Base-by-base conservation (phyloP, 2,888 invertebrate genomes). In the Cylindroiulus punctatus region DNA sequence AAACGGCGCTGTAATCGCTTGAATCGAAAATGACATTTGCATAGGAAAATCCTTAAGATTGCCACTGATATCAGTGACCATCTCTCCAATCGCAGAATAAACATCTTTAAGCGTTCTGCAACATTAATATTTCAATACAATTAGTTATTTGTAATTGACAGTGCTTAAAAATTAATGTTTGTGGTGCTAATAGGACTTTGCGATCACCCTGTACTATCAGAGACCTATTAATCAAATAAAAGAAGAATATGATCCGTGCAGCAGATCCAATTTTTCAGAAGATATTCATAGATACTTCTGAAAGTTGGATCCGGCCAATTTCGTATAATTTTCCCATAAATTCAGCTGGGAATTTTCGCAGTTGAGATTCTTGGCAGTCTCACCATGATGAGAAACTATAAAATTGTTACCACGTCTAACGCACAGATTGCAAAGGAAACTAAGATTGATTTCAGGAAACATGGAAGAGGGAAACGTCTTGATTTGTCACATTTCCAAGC, bases 381-480 rank as follows among this genome's bases (percentile, higher is more conserved):
- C 65, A 65, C 65, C 65, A 65, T 65, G 65, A 26, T 65, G 65
- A 26, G 65, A 57, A 57, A 57, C 57, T 57, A 57, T 57, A 57
- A 57, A 57, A 57, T 57, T 57, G 57, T 57, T 57, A 57, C n/a
- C n/a, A 57, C 57, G 8, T 57, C 57, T n/a, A 57, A 57, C 17
- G 19, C n/a, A 65, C 26, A 26, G n/a, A 65, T 65, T 65, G 22
- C 22, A 26, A 26, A 65, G 26, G 26, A 65, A 65, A 26, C 7
- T 2, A 7, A 26, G 26, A 8, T 65, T 65, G 65, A 65, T 65
- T 65, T 65, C 65, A 12, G 26, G 65, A 65, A 65, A 65, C n/a
- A 65, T 65, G 26, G 65, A 65, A 1, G 22, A 65, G 26, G 65
- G 22, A 26, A 26, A 65, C 26, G 22, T 65, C 65, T 65, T 26